These are phyloP conservation scores for Forficula auricularia DNA, from an alignment of 1,140 invertebrate species.

Conservation along the genomic window DNA sequence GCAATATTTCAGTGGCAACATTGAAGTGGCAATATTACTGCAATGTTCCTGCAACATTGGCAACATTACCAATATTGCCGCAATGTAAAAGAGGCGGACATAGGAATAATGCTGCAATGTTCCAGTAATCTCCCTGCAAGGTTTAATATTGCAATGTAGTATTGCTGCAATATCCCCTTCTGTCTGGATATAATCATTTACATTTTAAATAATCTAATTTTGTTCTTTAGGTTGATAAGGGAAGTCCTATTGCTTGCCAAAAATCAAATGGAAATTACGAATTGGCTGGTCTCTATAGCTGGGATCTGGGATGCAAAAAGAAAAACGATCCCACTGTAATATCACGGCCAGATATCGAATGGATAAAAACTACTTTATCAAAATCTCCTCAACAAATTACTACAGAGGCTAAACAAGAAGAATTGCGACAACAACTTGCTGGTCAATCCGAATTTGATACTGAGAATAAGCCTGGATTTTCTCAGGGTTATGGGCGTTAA, in stretches of 20 bases:
- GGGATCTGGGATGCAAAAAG: constrained; percentile 40
- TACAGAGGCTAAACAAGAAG: background rate
- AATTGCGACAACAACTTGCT: background rate
- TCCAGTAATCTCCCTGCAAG: too few species aligned
- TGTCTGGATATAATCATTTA: too few species aligned
- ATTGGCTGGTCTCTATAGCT: constrained; percentile 54
- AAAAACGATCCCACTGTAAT: constrained; percentile 4
- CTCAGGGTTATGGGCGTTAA: constrained; percentile 14
- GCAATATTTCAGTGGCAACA: too few species aligned
- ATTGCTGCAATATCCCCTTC: too few species aligned
- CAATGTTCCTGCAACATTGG: too few species aligned
- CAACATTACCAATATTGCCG: too few species aligned
- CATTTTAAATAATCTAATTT: constrained; percentile 16
- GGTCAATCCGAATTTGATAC: constrained; percentile 6
- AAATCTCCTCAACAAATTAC: constrained; percentile 2
- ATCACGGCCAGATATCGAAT: constrained; percentile 7
- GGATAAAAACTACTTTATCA: constrained; percentile 5
- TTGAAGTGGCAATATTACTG: too few species aligned
- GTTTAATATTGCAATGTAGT: too few species aligned
- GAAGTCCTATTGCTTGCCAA: constrained; percentile 57
- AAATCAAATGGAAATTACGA: constrained; percentile 45
- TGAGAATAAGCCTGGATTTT: constrained; percentile 11
- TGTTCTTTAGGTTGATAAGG: constrained; percentile 45
- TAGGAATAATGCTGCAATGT: too few species aligned
- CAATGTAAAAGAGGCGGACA: too few species aligned